Base-by-base conservation (phyloP, 2,888 invertebrate genomes). In the Synanthedon myopaeformis region DNA sequence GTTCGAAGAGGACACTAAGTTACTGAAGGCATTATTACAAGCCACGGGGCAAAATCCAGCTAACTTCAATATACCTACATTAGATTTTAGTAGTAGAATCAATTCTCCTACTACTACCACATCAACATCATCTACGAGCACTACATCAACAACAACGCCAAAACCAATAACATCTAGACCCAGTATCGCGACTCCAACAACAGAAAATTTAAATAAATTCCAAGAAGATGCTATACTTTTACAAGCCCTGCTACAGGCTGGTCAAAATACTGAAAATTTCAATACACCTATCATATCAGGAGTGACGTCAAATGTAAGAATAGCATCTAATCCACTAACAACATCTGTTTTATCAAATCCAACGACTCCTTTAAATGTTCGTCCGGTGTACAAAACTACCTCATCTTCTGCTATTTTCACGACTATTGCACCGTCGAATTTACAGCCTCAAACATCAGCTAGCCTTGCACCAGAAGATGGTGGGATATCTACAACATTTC, bases 1-100 rank as follows among this genome's bases (percentile, higher is more conserved):
- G 57, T 83, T 83, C 61, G 82, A 88, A 64, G 82, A 87, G 67
- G 88, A 89, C 55, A 80, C 86, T 6, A 81, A 82, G 63, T 67
- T 88, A 53, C 63, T 86, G 56, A 76, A 88, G 69, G 87, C 84
- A 3, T 69, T 86, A 19, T 72, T 87, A 60, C 74, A 80, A 65
- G 84, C 81, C 35, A 87, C 82, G 5, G 84, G 85, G 3, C 81
- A 83, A 66, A 78, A 85, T 61, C 81, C 85, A 56, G 72, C 72
- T 19, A 73, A 69, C 48, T 67, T 84, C 42, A 83, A 83, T 57
- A 71, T 86, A 64, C 84, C 85, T 17, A 70, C 69, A 53, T 61
- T 84, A 62, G 70, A 76, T 57, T 68, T 62, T 57, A 63, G n/a
- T 54, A 63, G 68, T 51, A 71, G 74, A 45, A 65, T 67, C 52